Evolutionary conservation across 2,888 invertebrate species (phyloP), one percentile per base, ranked within the genome.

Genomic region (Prenolepis imparis): DNA sequence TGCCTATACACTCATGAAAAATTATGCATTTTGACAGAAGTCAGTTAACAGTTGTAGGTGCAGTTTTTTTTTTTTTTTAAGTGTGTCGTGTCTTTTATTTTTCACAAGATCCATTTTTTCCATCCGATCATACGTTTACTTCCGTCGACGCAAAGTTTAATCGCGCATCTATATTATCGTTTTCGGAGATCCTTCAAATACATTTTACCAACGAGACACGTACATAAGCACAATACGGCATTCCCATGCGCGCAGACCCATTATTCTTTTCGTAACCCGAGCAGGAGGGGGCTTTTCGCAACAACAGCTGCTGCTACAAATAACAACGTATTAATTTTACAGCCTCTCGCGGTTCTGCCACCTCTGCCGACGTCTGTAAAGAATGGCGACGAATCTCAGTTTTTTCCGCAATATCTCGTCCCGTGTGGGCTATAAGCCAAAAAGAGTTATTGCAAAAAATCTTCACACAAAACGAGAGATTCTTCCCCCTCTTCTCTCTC

Each of bases 251-350:
- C 59, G 11, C 21, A 8, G 48, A 32, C 2, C 72, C 59, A 59
- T 80, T 72, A 72, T 80, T 80, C 59, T 80, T 80, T 44, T 44
- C 21, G 21, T 73, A n/a, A 18, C 21, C 21, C 55, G 55, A 55
- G 41, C 55, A 24, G 24, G 24, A 11, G 11, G n/a, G 41, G 28
- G 67, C 70, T 77, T 77, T 77, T 68, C 67, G 68, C 68, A 21
- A 28, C 68, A 67, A 52, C 32, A 78, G 59, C 78, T 41, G 78
- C 59, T 8, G 36, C 44, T 61, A 48, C 78, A 80, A 80, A 80
- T 80, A 80, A 72, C 72, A 61, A 32, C 72, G 59, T 72, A 80
- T 80, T 80, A 80, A 80, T 72, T 80, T 72, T 61, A 44, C 70
- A 70, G 21, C 59, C 36, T 36, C 59, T 36, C 59, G 72, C 32